Percentiles rank a stretch among this genome's conserved stretches.
Evolutionary conservation across 2,113 vertebrate species (phyloP).

Genomic region (Podarcis raffonei): DNA sequence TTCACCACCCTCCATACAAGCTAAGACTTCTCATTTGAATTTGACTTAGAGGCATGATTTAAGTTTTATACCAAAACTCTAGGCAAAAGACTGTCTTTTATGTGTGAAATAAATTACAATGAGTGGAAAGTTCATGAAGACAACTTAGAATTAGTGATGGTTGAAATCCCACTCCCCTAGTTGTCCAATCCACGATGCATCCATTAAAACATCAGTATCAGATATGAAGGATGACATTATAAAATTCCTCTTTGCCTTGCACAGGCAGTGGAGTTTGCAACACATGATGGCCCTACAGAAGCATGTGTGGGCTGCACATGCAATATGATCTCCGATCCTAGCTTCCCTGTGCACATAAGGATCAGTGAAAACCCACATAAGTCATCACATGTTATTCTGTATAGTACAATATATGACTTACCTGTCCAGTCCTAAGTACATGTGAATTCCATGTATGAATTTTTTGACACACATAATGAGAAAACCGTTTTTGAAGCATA

Average conservation of each 20-base stretch:
- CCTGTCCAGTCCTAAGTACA: neutral
- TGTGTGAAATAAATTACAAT: neutral
- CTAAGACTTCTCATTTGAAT: conserved; percentile 41
- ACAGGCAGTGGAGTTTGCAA: neutral
- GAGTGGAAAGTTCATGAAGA: neutral
- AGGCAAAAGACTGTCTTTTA: neutral
- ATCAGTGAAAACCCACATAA: neutral
- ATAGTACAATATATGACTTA: neutral
- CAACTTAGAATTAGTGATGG: neutral
- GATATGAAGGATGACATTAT: neutral
- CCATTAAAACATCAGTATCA: neutral
- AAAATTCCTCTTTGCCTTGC: neutral
- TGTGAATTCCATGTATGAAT: neutral
- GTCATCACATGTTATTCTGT: neutral
- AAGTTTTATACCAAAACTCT: conserved; percentile 27
- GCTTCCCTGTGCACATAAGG: neutral
- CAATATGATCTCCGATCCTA: neutral
- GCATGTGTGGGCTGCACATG: neutral
- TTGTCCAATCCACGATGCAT: neutral
- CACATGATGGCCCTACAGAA: no score
- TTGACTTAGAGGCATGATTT: neutral
- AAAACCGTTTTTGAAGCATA: neutral
- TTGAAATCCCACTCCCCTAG: neutral
- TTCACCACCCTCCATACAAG: conserved; percentile 8
- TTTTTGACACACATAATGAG: neutral